Evolutionary conservation across 2,113 vertebrate genomes (phyloP).

Genomic region (Hypocryptadius cinnamomeus): DNA sequence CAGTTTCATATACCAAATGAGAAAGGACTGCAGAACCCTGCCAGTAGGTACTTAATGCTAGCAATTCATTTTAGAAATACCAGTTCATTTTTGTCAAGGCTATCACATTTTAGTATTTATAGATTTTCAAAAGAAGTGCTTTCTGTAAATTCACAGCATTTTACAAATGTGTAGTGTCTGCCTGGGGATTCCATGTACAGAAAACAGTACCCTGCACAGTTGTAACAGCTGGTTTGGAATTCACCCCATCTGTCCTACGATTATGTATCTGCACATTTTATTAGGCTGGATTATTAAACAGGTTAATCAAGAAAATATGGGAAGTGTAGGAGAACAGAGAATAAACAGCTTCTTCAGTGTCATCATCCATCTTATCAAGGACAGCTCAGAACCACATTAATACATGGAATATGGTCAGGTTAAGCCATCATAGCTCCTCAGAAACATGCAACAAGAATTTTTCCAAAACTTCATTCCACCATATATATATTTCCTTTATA

Average conservation of each 20-base stretch:
- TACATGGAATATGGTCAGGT: background rate
- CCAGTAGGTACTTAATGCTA: background rate
- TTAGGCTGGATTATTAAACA: slow-evolving; percentile 8
- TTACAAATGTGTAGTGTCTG: background rate
- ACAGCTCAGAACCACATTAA: background rate
- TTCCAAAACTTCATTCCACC: background rate
- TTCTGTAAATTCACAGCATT: background rate
- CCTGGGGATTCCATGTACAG: background rate
- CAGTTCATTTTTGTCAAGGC: background rate
- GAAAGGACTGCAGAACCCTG: background rate
- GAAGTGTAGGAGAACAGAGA: background rate
- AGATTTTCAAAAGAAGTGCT: background rate
- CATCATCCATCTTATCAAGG: background rate
- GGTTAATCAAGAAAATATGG: slow-evolving; percentile 22
- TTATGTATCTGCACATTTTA: background rate
- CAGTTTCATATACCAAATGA: background rate
- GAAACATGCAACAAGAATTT: background rate
- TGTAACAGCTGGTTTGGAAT: slow-evolving; percentile 16
- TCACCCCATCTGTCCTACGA: background rate
- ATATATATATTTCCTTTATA: background rate
- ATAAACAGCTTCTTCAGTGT: background rate
- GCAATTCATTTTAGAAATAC: background rate
- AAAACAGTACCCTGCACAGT: background rate
- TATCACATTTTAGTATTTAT: background rate
- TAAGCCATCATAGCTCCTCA: background rate